phyloP scores from a whole-genome alignment of 2,888 invertebrate genomes.

The Prosopocoilus inquinatus region DNA sequence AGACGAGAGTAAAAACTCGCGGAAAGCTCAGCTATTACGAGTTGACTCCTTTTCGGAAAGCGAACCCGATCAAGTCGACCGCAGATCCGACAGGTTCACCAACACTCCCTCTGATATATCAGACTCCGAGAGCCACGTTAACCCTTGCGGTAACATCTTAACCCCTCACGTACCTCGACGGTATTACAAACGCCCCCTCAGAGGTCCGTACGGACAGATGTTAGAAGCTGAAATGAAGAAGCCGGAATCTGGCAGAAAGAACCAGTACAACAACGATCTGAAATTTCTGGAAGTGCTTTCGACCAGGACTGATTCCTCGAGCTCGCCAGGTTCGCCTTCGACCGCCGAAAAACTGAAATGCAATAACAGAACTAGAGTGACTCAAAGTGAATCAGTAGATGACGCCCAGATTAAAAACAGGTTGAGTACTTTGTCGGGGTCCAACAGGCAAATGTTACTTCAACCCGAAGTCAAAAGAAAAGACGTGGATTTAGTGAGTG shows the following conservation, averaged over 20 bases:
- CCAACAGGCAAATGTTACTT: constrained; percentile 28
- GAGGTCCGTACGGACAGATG: constrained; percentile 79
- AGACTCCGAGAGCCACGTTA: constrained; percentile 53
- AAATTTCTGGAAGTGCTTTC: constrained; percentile 55
- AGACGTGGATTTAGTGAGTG: constrained; percentile 37
- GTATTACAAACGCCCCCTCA: constrained; percentile 71
- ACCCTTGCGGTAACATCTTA: constrained; percentile 48
- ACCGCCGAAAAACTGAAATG: constrained; percentile 37
- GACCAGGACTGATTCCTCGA: constrained; percentile 31
- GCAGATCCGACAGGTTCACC: constrained; percentile 52
- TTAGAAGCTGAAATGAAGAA: constrained; percentile 79
- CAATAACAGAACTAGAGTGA: constrained; percentile 37
- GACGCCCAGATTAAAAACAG: constrained; percentile 48
- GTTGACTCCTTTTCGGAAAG: constrained; percentile 73
- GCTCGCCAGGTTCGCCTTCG: constrained; percentile 36
- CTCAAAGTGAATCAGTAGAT: constrained; percentile 58
- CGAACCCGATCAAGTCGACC: constrained; percentile 62
- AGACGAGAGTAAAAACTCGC: constrained; percentile 6
- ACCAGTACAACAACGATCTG: constrained; percentile 58
- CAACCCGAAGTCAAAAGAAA: constrained; percentile 40
- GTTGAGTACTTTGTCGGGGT: constrained; percentile 24
- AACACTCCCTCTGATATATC: constrained; percentile 64
- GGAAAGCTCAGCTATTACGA: constrained; percentile 35
- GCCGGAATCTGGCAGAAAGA: constrained; percentile 56
- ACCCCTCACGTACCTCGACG: constrained; percentile 60